Evolutionary conservation across 2,888 invertebrate genomes (phyloP), one percentile per base, ranked within the genome.

Genomic region (Rhamnusium bicolor): DNA sequence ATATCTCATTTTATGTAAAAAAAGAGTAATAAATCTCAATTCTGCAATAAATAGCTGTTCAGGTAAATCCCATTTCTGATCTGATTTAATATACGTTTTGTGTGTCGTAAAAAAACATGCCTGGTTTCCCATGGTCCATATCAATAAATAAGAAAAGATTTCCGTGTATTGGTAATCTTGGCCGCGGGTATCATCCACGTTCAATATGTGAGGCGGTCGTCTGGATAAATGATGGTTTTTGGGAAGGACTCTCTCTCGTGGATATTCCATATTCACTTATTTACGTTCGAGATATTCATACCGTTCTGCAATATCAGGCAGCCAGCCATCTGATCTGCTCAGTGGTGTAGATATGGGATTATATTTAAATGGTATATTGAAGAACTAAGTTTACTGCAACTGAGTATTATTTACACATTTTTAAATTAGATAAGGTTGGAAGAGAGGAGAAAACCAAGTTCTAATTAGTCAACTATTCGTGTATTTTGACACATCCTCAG

Each of bases 141-240:
- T 51, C 51, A 18, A 51, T 51, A 51, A 51, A 16, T 18, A 51
- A 18, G 18, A 51, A 51, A 8, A 51, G 51, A 51, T 51, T 51
- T 19, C 51, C 8, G 18, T 51, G 51, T 51, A 51, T 51, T 51
- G 18, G 51, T 51, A 51, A 51, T 51, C 51, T 51, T 19, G 51
- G 19, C 1, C 18, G 51, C 19, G 51, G 18, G 51, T 51, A 16
- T 51, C 51, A 19, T 19, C 19, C 51, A 3, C 51, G 19, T 51
- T 51, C 51, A 51, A 51, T 51, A 51, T 51, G 51, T 51, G 51
- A 51, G 51, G 51, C 51, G 51, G 51, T 51, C 51, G 51, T 19
- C 51, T 51, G 19, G 51, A 51, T 51, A 51, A 51, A 51, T 51
- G 19, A 51, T 51, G 51, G 51, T 12, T 18, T 40, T 19, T 18